Base-by-base conservation (phyloP, 2,888 invertebrate species). In the Platypus cylindrus region DNA sequence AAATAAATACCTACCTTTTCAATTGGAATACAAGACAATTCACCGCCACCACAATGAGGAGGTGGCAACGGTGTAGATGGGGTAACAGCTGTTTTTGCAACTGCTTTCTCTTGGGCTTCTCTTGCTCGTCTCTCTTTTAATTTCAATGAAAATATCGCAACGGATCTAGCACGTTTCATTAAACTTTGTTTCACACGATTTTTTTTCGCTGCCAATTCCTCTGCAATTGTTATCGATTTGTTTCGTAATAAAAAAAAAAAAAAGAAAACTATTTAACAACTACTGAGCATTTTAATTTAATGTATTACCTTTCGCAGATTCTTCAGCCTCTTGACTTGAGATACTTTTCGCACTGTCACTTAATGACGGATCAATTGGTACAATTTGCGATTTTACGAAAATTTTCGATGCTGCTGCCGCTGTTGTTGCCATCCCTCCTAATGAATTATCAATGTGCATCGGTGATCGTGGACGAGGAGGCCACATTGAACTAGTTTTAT, bases 111-210 rank as follows among this genome's bases (percentile, higher is more conserved):
- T 38, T 76, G 77, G 0, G 84, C 84, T 53, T 85, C 85, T 17
- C 82, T 64, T 36, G 84, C 84, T 34, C 82, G 67, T n/a, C 79
- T 67, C 50, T 78, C 78, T 50, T 78, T 78, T 42, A 86, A 62
- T 36, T 85, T 85, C 31, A 86, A 62, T 3, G 85, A 85, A 62
- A 86, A 86, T 53, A 86, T 83, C 3, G 85, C 85, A 26, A 86
- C 85, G 0, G 84, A 84, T 9, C 85, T 70, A 4, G 86, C 85
- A 32, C 85, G 72, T 59, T 86, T 86, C 62, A 86, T 82, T 16
- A 86, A 58, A 47, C 76, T 75, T 30, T 85, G 84, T 52, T 78
- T 78, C 12, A 78, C 71, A 22, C 65, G 56, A 9, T 74, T 68
- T 22, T 75, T 75, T 52, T 77, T 77, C 38, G 76, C 75, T 3